A percentile compares a stretch with the other conserved stretches of the same genome.
Evolutionary conservation across 2,113 vertebrate genomes (phyloP).

Genomic region (Ondatra zibethicus): DNA sequence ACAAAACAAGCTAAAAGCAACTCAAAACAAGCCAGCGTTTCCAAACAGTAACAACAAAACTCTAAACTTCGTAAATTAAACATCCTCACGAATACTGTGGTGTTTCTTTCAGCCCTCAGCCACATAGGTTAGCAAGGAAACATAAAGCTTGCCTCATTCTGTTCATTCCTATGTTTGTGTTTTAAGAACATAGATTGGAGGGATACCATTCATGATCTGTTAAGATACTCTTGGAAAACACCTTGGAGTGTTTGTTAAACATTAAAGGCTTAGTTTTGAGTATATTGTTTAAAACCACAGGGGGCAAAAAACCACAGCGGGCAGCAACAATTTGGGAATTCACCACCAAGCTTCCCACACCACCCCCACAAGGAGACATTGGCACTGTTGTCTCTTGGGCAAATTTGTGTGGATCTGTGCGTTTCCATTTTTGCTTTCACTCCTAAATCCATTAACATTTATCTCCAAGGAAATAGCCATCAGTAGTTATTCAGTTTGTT

Average conservation of each 20-base stretch:
- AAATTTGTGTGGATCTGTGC: not conserved
- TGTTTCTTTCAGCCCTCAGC: constrained; percentile 37
- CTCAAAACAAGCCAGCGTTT: not conserved
- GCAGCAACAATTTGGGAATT: not conserved
- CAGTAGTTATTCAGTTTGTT: not conserved
- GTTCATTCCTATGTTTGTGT: constrained; percentile 9
- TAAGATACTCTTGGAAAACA: constrained; percentile 43
- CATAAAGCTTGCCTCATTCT: not conserved
- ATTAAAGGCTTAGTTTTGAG: constrained; percentile 16
- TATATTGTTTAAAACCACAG: constrained; percentile 12
- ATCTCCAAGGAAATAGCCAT: not conserved
- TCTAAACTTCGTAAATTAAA: constrained; percentile 18
- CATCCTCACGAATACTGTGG: not conserved
- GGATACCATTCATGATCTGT: constrained; percentile 38
- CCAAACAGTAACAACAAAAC: not conserved
- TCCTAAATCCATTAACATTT: constrained; percentile 2
- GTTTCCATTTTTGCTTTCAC: not conserved
- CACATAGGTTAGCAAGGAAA: constrained; percentile 41
- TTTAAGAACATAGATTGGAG: constrained; percentile 46
- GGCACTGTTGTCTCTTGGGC: not conserved
- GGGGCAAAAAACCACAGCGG: not conserved
- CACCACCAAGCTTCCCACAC: not conserved
- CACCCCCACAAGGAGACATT: not conserved
- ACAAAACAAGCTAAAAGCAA: not conserved
- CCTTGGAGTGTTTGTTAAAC: constrained; percentile 38